Percentiles rank a stretch among this genome's conserved stretches.
These are phyloP conservation scores for Lepidurus arcticus DNA, from an alignment of 1,140 invertebrate genomes.

Conservation along the genomic window DNA sequence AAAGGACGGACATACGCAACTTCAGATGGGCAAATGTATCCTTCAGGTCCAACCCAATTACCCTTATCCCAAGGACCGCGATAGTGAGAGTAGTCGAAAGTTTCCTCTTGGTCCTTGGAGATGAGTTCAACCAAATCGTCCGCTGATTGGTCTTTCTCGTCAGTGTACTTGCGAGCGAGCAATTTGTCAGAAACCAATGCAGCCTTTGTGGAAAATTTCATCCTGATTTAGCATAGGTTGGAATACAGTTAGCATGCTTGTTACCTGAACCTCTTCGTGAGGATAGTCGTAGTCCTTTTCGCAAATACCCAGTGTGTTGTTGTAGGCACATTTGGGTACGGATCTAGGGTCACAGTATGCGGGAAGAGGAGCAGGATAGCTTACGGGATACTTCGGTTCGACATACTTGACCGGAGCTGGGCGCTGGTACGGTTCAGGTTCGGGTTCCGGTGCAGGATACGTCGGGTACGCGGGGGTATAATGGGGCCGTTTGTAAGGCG, in stretches of 20 bases:
- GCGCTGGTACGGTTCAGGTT: slow-evolving; percentile 26
- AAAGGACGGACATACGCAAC: slow-evolving; percentile 36
- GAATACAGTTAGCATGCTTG: slow-evolving; percentile 2
- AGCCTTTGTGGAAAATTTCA: slow-evolving; percentile 28
- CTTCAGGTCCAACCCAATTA: slow-evolving; percentile 35
- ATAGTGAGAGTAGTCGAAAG: slow-evolving; percentile 40
- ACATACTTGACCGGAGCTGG: neutral
- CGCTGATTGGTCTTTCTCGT: slow-evolving; percentile 39
- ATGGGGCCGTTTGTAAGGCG: slow-evolving; percentile 31
- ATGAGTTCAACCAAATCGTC: slow-evolving; percentile 39
- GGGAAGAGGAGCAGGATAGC: slow-evolving; percentile 3
- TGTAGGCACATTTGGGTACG: slow-evolving; percentile 37
- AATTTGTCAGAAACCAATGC: slow-evolving; percentile 38
- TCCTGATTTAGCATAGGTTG: neutral
- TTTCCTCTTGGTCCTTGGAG: slow-evolving; percentile 38
- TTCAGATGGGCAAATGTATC: slow-evolving; percentile 37
- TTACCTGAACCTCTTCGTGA: slow-evolving; percentile 38
- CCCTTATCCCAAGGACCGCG: slow-evolving; percentile 35
- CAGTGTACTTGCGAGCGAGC: slow-evolving; percentile 40
- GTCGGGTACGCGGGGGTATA: slow-evolving; percentile 35
- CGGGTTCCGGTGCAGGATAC: slow-evolving; percentile 30
- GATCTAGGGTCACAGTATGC: slow-evolving; percentile 38
- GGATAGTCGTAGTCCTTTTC: slow-evolving; percentile 39
- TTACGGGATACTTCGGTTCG: slow-evolving; percentile 28
- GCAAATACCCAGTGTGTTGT: slow-evolving; percentile 37